Base-by-base conservation (phyloP, 23 tunicate species). In the Halocynthia roretzi region DNA sequence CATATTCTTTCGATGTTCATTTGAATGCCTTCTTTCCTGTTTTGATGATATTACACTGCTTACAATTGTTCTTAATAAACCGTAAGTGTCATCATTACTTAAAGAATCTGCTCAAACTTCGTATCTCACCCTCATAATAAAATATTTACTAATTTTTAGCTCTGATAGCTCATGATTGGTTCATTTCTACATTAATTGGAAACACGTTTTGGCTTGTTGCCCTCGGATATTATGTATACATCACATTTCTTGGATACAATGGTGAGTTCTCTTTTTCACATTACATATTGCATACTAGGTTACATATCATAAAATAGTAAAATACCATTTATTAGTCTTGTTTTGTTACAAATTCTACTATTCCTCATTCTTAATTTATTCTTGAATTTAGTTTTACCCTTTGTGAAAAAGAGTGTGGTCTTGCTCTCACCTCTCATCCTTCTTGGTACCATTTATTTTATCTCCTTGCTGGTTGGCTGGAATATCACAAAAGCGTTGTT, bases 191-290 rank as follows among this genome's bases (percentile, higher is more conserved):
- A 8, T 55, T 96, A 50, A 58, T 96, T 22, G 99, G 99, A 61
- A 96, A 96, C 78, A 89, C 93, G 19, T 96, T 96, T 62, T 96
- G 99, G 99, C 84, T 96, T 61, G 83, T 86, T 21, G 96, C 99
- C 22, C 56, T 96, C 55, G 88, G 89, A 49, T 96, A 96, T 80
- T 96, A 96, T 76, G 61, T 86, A 44, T 96, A 96, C 68, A 89
- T 96, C 40, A 96, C 99, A 14, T 96, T 96, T 69, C 78, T 96
- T 48, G 99, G 99, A 17, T 96, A 96, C 67, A 89, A 91, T 77
- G 90, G 98, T 93, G 58, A 86, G 98, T 58, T 20, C 0, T 49
- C 20, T 51, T 40, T 65, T 40, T 11, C n/a, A 19, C 72, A 19
- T 68, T 23, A 23, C 50, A 15, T 81, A 12, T 56, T 67, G 62